These are phyloP conservation scores for Metopolophium dirhodum DNA, from an alignment of 1,140 invertebrate species.

Conservation along the genomic window DNA sequence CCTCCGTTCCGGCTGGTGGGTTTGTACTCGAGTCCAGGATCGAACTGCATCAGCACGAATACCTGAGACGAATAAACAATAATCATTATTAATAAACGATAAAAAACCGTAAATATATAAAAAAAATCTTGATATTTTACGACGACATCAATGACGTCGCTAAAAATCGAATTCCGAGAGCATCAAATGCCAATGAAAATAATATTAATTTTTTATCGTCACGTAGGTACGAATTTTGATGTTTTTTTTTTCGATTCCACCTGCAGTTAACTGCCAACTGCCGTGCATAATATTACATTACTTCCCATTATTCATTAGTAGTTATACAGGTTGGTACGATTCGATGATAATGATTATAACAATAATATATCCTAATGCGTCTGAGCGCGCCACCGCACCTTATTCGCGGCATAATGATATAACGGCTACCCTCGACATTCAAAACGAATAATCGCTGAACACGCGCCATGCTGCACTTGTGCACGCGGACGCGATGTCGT, in stretches of 20 bases:
- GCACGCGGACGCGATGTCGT: background rate
- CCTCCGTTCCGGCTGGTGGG: constrained; percentile 65
- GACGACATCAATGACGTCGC: too few relatives aligned
- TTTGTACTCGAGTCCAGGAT: constrained; percentile 93
- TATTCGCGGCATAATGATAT: background rate
- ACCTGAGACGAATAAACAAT: constrained; percentile 69
- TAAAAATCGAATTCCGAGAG: too few relatives aligned
- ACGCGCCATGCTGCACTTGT: background rate
- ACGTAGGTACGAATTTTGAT: background rate
- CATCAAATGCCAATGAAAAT: too few relatives aligned
- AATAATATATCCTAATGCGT: background rate
- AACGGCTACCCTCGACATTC: background rate
- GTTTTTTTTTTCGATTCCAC: background rate
- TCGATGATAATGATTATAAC: background rate
- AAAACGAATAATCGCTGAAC: background rate
- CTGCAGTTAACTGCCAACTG: too few relatives aligned
- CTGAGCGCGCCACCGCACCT: too few relatives aligned
- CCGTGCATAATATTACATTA: too few relatives aligned
- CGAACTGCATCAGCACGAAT: constrained; percentile 96
- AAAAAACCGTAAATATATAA: background rate
- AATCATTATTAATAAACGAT: background rate
- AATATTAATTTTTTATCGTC: background rate
- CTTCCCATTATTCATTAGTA: too few relatives aligned
- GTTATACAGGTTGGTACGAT: background rate
- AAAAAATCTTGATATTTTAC: too few relatives aligned